Percentiles rank a stretch among this genome's conserved stretches.
Evolutionary conservation across 2,888 invertebrate genomes (phyloP).

Genomic region (Suillia variegata): DNA sequence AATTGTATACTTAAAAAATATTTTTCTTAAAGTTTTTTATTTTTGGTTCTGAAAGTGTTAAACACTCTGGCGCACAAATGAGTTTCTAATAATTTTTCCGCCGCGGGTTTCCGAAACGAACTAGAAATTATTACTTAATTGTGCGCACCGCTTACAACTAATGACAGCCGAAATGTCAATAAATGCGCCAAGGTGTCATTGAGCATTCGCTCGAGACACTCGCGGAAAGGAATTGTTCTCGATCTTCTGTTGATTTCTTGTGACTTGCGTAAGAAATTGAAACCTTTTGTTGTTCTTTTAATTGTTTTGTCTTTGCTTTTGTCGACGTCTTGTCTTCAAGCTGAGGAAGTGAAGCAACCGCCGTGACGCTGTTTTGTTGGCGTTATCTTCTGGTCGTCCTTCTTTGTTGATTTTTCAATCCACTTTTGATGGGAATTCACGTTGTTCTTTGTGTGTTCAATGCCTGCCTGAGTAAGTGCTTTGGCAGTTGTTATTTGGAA

Average conservation of each 20-base stretch:
- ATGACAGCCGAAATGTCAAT: background rate
- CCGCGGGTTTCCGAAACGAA: too few relatives aligned
- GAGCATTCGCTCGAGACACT: too few relatives aligned
- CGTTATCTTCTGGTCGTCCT: background rate
- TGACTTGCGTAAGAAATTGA: background rate
- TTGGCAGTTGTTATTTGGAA: slow-evolving; percentile 18
- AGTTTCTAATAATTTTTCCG: too few relatives aligned
- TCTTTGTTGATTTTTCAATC: slow-evolving; percentile 26
- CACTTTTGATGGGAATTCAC: slow-evolving; percentile 13
- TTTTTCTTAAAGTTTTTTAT: too few relatives aligned
- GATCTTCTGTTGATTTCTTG: background rate
- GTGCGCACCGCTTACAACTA: too few relatives aligned
- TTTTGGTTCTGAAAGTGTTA: too few relatives aligned
- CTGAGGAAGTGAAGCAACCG: slow-evolving; percentile 45
- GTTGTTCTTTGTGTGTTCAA: slow-evolving; percentile 22
- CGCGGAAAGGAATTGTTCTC: too few relatives aligned
- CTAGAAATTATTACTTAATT: too few relatives aligned
- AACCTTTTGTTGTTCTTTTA: background rate
- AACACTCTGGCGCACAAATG: too few relatives aligned
- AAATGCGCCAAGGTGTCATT: background rate
- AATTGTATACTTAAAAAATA: too few relatives aligned
- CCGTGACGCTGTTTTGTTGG: slow-evolving; percentile 43
- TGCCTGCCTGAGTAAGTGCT: slow-evolving; percentile 29
- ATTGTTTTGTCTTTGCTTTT: background rate
- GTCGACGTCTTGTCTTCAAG: background rate